Percentiles rank a stretch among this genome's conserved stretches.
Evolutionary conservation across 1,140 invertebrate genomes (phyloP).

Genomic region (Dermatophagoides farinae): DNA sequence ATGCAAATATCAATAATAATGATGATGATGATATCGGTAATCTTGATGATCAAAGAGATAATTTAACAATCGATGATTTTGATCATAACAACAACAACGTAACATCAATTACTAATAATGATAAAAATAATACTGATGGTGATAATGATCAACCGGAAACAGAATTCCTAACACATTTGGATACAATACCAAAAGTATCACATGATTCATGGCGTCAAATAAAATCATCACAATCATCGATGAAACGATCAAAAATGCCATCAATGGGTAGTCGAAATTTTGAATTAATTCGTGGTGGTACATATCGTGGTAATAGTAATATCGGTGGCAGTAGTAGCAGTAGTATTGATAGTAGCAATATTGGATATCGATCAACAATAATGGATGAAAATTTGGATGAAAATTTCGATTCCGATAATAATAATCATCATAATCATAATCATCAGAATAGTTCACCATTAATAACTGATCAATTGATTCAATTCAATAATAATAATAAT

Average conservation of each 20-base stretch:
- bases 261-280: conserved; percentile 15
- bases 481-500: no score
- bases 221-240: neutral
- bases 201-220: neutral
- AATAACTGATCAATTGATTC: no score
- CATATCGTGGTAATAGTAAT: neutral
- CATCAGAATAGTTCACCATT: no score
- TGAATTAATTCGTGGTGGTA: conserved; percentile 15
- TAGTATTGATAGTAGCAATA: neutral
- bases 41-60: neutral
- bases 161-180: neutral
- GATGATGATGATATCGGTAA: neutral
- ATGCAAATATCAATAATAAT: neutral
- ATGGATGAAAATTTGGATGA: no score
- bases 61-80: neutral
- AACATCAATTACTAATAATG: no score
- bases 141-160: neutral
- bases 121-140: neutral
- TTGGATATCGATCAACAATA: neutral
- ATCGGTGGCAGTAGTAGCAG: neutral
- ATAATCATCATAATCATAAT: no score
- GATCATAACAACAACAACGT: neutral
- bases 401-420: no score
- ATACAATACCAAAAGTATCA: neutral
- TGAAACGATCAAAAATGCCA: neutral